Evolutionary conservation across 2,888 invertebrate genomes (phyloP).

Genomic region (Aricia artaxerxes): DNA sequence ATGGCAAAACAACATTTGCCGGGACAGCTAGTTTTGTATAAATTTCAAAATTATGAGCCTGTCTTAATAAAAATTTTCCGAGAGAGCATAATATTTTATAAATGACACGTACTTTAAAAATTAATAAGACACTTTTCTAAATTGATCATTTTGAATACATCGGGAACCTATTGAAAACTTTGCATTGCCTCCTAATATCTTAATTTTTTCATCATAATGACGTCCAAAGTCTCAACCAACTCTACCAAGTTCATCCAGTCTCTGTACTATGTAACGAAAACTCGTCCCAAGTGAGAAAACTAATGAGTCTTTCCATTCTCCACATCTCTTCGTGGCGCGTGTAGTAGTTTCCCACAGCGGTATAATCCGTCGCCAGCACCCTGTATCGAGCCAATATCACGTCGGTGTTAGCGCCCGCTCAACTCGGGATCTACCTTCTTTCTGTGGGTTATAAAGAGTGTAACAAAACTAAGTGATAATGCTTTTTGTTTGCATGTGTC

Average conservation of each 20-base stretch:
- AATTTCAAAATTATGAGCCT: not conserved
- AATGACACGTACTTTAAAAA: too few relatives aligned
- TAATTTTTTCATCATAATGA: too few relatives aligned
- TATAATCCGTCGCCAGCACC: constrained; percentile 54
- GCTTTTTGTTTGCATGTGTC: too few relatives aligned
- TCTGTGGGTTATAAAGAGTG: constrained; percentile 33
- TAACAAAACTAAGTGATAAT: too few relatives aligned
- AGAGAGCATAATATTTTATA: too few relatives aligned
- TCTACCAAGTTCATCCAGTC: too few relatives aligned
- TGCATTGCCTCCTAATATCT: too few relatives aligned
- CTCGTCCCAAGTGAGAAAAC: not conserved
- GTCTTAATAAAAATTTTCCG: not conserved
- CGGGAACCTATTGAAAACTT: too few relatives aligned
- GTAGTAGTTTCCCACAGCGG: constrained; percentile 54
- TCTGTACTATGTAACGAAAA: not conserved
- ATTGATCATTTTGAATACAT: too few relatives aligned
- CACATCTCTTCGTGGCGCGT: constrained; percentile 45
- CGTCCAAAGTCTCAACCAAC: too few relatives aligned
- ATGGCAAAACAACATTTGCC: too few relatives aligned
- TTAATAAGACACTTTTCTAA: too few relatives aligned
- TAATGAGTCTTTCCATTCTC: constrained; percentile 32
- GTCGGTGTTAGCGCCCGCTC: constrained; percentile 57
- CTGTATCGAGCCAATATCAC: constrained; percentile 64
- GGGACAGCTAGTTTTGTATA: not conserved
- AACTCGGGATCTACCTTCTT: constrained; percentile 51